phyloP scores from a whole-genome alignment of 1,140 invertebrate species.

The Cydia splendana region DNA sequence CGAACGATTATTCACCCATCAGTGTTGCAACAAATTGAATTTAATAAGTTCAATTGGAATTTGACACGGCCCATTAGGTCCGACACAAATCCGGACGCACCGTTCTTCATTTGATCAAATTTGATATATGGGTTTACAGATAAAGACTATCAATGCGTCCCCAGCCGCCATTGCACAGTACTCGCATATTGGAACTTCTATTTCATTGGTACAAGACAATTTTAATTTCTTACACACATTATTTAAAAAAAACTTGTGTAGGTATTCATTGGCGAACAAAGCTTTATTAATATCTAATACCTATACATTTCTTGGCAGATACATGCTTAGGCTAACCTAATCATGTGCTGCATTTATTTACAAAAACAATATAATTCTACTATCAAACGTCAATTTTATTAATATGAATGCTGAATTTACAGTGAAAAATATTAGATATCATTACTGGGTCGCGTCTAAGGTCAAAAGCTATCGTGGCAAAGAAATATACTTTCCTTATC shows the following conservation, averaged over 20 bases:
- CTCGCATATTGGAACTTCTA: neutral
- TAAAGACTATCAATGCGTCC: constrained; percentile 33
- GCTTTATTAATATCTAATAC: too few relatives aligned
- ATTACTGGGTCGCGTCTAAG: constrained; percentile 3
- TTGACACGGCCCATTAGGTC: constrained; percentile 65
- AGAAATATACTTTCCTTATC: constrained; percentile 17
- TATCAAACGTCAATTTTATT: neutral
- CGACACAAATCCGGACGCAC: constrained; percentile 59
- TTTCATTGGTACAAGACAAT: neutral
- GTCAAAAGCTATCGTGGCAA: constrained; percentile 20
- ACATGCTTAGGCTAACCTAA: too few relatives aligned
- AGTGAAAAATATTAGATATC: constrained; percentile 31
- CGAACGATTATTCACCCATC: constrained; percentile 53
- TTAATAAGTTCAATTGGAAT: constrained; percentile 72
- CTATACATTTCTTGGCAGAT: too few relatives aligned
- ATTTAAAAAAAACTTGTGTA: too few relatives aligned
- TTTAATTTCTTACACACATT: too few relatives aligned
- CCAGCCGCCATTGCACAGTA: neutral
- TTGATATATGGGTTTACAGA: constrained; percentile 50
- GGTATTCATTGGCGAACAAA: too few relatives aligned
- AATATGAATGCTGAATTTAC: constrained; percentile 23
- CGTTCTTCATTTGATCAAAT: constrained; percentile 54
- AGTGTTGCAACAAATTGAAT: constrained; percentile 58
- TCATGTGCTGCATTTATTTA: neutral
- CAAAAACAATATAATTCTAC: neutral